A percentile compares a stretch with the other conserved stretches of the same genome.
These are phyloP conservation scores for Calameuta filiformis DNA, from an alignment of 2,888 invertebrate genomes.

Conservation along the genomic window DNA sequence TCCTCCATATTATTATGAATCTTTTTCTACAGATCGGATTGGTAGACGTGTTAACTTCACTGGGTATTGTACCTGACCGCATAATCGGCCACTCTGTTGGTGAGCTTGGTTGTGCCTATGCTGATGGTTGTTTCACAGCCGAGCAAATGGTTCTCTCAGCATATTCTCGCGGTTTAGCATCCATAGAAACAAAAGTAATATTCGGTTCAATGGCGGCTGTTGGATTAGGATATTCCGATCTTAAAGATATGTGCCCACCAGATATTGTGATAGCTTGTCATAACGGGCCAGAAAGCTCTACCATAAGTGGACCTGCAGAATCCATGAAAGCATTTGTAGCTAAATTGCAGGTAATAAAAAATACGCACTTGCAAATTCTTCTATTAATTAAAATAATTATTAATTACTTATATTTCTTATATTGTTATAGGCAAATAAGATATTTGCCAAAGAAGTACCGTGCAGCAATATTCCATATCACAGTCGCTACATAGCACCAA, in stretches of 20 bases:
- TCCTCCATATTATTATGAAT: background rate
- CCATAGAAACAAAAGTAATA: slow-evolving; percentile 77
- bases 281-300: slow-evolving; percentile 86
- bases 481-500: slow-evolving; percentile 81
- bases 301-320: slow-evolving; percentile 88
- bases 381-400: background rate
- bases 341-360: slow-evolving; percentile 65
- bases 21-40: slow-evolving; percentile 69
- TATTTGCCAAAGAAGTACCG: slow-evolving; percentile 86
- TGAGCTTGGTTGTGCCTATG: slow-evolving; percentile 95
- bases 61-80: slow-evolving; percentile 77
- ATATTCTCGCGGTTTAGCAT: slow-evolving; percentile 84
- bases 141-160: slow-evolving; percentile 88
- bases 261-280: slow-evolving; percentile 89
- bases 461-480: slow-evolving; percentile 92
- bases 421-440: slow-evolving; percentile 71
- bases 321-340: slow-evolving; percentile 75
- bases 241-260: slow-evolving; percentile 76
- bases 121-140: slow-evolving; percentile 89
- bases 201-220: slow-evolving; percentile 91
- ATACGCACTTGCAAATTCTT: background rate
- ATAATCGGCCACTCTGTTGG: slow-evolving; percentile 93
- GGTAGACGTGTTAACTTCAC: slow-evolving; percentile 71
- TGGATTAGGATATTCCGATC: slow-evolving; percentile 73
- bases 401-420: background rate